phyloP scores from a whole-genome alignment of 2,797 vertebrate genomes.

The Phataginus tetradactyla region DNA sequence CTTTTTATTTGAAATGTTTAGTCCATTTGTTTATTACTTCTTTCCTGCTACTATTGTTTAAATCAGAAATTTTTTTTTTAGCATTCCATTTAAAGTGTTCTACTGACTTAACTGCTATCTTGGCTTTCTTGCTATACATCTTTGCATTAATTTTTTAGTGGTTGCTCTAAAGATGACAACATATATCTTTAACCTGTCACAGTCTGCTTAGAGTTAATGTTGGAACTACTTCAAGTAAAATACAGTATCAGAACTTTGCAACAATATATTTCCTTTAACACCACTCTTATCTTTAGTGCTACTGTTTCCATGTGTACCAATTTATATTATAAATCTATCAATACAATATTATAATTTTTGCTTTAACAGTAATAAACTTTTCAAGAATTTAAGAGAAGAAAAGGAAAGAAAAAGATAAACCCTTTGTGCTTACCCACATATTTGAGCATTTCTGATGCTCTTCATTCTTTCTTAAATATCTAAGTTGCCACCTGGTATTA shows the following conservation, averaged over 20 bases:
- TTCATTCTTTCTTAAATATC: background rate
- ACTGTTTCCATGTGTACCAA: background rate
- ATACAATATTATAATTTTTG: background rate
- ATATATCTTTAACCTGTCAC: background rate
- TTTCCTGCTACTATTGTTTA: background rate
- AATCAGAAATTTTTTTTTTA: background rate
- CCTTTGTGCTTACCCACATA: background rate
- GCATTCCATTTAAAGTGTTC: background rate
- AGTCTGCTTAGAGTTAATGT: background rate
- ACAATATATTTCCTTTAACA: background rate
- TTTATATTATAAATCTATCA: background rate
- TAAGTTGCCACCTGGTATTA: background rate
- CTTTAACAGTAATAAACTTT: background rate
- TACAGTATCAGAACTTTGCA: background rate
- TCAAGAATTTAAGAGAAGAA: background rate
- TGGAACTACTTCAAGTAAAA: background rate
- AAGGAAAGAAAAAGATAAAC: background rate
- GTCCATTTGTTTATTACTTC: background rate
- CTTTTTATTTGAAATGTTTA: background rate
- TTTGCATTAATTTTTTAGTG: background rate
- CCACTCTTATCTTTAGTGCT: background rate
- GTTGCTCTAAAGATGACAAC: background rate
- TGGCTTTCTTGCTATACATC: background rate
- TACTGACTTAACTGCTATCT: background rate
- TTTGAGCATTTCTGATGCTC: background rate